Base-by-base conservation (phyloP, 1,140 invertebrate genomes). In the Trypoxylus dichotomus region DNA sequence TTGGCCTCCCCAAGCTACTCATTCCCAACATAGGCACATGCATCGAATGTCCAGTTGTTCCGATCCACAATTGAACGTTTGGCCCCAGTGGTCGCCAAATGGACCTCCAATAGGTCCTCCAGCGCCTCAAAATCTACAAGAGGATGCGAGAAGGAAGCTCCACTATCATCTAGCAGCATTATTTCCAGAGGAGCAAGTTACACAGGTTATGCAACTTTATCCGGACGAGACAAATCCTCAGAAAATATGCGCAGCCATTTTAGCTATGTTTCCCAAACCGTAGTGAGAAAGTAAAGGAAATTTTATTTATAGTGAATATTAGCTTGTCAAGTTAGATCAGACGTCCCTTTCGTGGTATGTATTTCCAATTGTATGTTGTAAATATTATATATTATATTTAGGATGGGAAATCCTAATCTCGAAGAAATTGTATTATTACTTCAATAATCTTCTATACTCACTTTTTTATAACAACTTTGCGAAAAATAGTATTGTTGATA, bases 221-320 rank as follows among this genome's bases (percentile, higher is more conserved):
- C 96, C 96, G 0, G 93, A 95, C 37, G 95, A 97, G 85, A 95
- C 92, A 1, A 94, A 97, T 86, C 91, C 95, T 0, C 93, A 97
- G 83, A 93, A 93, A 82, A 94, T 98, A 80, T 98, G 96, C 87
- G 93, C 94, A 42, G 92, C 94, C 76, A 95, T 98, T 79, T 86
- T 97, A 75, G 88, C 89, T 25, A 92, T 94, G 89, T 93, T 93
- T 87, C 91, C 91, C 11, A 89, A 90, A 79, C 86, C 85, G 29
- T 88, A 83, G 77, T 58, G 15, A 75, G 15, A 24, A 37, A 60
- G 11, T 13, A 10, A 27, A 32, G 19, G 27, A 76, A 68, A 13
- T 63, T 54, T 63, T 76, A 2, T 32, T 63, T 54, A 21, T 76
- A 68, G 27, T 24, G 15, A 63, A 76, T 37, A 37, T 24, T 43